A percentile compares a stretch with the other conserved stretches of the same genome.
Evolutionary conservation across 2,797 vertebrate species (phyloP).

Genomic region (Hafferia zeledoni): DNA sequence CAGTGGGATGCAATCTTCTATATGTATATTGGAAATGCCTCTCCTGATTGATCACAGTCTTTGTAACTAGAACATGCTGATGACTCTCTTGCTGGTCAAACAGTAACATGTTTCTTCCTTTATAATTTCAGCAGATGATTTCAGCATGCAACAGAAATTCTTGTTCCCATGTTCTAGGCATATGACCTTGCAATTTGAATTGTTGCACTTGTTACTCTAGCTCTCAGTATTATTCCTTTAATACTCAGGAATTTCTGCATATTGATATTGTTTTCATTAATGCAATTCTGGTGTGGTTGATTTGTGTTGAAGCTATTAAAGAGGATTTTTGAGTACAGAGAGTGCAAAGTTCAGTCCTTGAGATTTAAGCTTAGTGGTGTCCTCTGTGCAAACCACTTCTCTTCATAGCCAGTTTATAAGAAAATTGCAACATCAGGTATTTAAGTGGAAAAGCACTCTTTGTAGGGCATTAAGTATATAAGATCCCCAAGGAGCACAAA

Average conservation of each 20-base stretch:
- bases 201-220: neutral
- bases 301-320: neutral
- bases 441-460: neutral
- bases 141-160: neutral
- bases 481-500: neutral
- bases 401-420: neutral
- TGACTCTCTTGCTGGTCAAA: neutral
- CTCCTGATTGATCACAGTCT: neutral
- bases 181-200: neutral
- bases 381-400: neutral
- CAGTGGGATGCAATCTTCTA: neutral
- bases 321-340: neutral
- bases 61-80: neutral
- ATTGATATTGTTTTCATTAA: neutral
- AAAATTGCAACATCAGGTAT: neutral
- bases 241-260: neutral
- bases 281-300: neutral
- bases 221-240: neutral
- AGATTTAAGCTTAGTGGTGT: neutral
- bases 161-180: neutral
- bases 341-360: neutral
- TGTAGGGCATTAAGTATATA: neutral
- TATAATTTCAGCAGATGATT: neutral
- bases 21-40: neutral
- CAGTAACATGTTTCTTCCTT: neutral